Base-by-base conservation (phyloP, 2,113 vertebrate genomes). In the Sorex fumeus region DNA sequence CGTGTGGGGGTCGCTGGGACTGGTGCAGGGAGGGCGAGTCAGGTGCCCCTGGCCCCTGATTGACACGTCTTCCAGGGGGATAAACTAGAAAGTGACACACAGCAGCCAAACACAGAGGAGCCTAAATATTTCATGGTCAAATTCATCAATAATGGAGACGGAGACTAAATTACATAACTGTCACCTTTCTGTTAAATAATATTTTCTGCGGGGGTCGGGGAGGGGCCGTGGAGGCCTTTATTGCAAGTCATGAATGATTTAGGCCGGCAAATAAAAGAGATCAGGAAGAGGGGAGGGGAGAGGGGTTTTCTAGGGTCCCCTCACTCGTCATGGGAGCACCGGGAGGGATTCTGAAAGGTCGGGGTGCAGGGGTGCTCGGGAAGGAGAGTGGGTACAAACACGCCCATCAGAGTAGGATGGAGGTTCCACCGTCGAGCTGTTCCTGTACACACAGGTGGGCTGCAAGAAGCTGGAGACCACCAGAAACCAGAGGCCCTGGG, bases 101-200 rank as follows among this genome's bases (percentile, higher is more conserved):
- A 95, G 97, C 30, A 18, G 93, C 88, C 78, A 94, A 97, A 97
- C 93, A 96, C 25, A 43, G 95, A 97, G 96, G 92, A 95, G 80
- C 87, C 95, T 98, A 97, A 97, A 98, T 98, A 98, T 98, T 98
- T 98, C 96, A 98, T 98, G 97, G 87, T 97, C 97, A 97, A 97
- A 98, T 97, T 97, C 97, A 98, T 98, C 96, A 98, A 98, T 98
- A 98, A 98, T 98, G 95, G 94, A 98, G 85, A 95, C 95, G 0
- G 78, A 92, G 96, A 97, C 97, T 98, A 98, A 98, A 98, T 98
- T 98, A 98, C 96, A 78, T 97, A 97, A 98, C 97, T 97, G 97
- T 96, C 97, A 98, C 95, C 98, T 97, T 98, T 97, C 97, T 85
- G 96, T 98, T 98, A 98, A 98, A 97, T 98, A 98, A 97, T 97